These are phyloP conservation scores for Conger conger DNA, from an alignment of 2,113 vertebrate genomes.

Conservation along the genomic window DNA sequence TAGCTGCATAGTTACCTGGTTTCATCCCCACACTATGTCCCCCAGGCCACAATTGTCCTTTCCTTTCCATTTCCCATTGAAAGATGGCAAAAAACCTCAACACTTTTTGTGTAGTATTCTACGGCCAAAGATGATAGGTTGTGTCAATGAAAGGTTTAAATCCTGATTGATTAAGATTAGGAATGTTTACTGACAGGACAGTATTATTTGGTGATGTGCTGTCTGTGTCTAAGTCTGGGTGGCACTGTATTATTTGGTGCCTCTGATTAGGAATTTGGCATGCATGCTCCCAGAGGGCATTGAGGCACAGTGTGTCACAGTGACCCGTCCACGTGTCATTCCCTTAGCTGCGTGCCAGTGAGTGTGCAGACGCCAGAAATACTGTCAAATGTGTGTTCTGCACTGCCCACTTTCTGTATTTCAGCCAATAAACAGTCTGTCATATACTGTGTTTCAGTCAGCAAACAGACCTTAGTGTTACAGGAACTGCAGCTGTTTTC, in stretches of 20 bases:
- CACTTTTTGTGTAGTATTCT: background rate
- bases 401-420: background rate
- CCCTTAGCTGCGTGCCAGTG: background rate
- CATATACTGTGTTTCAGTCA: conserved; percentile 42
- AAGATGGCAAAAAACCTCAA: background rate
- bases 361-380: background rate
- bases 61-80: background rate
- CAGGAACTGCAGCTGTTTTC: conserved; percentile 51
- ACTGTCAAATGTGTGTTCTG: background rate
- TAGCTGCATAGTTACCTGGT: conserved; percentile 15
- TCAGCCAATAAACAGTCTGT: background rate
- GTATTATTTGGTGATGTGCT: background rate
- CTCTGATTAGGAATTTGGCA: background rate
- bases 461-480: conserved; percentile 18
- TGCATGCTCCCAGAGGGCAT: background rate
- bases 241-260: background rate
- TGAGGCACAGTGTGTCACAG: conserved; percentile 26
- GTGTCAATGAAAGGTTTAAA: background rate
- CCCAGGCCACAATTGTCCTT: background rate
- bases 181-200: background rate
- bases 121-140: background rate
- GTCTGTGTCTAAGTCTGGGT: too few species aligned
- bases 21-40: background rate
- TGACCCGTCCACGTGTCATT: conserved; percentile 13
- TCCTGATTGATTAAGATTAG: background rate